Conservation (phyloP, 2,113 vertebrate genomes). For the Chionomys nivalis region DNA sequence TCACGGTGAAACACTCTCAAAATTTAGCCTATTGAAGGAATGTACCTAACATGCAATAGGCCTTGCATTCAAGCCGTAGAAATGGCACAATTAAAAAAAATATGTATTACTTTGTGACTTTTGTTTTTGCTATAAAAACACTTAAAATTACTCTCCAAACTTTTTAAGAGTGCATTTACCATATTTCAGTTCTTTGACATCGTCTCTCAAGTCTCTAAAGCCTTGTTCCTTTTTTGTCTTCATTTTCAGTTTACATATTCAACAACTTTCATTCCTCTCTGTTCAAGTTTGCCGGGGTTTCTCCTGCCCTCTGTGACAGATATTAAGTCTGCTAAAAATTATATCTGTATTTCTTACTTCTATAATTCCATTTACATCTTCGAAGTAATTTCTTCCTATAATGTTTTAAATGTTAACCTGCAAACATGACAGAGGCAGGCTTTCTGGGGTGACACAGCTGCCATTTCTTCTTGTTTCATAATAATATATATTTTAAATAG, state of each 20-base stretch:
- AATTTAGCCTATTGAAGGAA: neutral
- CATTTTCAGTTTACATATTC: neutral
- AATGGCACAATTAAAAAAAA: neutral
- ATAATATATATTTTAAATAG: neutral
- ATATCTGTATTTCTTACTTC: neutral
- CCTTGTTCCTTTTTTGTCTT: neutral
- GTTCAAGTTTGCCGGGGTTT: neutral
- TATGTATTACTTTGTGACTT: neutral
- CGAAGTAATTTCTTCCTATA: neutral
- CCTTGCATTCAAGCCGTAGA: neutral
- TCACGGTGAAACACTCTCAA: neutral
- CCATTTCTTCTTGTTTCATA: neutral
- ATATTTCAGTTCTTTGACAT: neutral
- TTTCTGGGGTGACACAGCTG: neutral
- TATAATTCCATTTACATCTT: neutral
- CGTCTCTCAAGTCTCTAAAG: neutral
- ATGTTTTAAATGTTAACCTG: neutral
- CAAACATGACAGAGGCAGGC: neutral
- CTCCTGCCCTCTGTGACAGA: neutral
- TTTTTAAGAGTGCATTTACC: neutral
- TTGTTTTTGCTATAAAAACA: neutral
- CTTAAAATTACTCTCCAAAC: neutral
- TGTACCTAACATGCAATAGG: neutral
- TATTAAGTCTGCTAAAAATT: neutral
- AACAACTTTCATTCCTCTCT: neutral